Evolutionary conservation across 37 sponge, comb jelly and placozoan genomes (phyloP).

Genomic region (Eunapius fragilis): DNA sequence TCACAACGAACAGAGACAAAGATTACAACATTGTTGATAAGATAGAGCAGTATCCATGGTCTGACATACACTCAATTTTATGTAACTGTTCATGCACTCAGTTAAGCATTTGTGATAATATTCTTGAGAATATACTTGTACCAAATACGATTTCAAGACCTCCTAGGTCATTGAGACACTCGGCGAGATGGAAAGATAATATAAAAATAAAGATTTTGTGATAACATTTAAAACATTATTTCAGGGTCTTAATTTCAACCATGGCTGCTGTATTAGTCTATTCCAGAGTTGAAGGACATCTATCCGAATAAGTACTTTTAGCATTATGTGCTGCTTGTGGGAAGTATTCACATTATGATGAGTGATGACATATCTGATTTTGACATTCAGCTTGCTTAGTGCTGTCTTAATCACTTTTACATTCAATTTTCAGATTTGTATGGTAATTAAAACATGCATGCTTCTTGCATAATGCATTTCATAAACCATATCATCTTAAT

Average conservation of each 20-base stretch:
- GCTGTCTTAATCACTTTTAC: not conserved
- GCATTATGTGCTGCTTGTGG: slow-evolving; percentile 2
- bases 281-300: slow-evolving; percentile 2
- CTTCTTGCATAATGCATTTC: not conserved
- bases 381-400: not conserved
- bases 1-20: not conserved
- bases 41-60: too few relatives aligned
- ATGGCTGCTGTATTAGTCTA: slow-evolving; percentile 2
- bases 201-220: not conserved
- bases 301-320: slow-evolving; percentile 2
- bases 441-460: not conserved
- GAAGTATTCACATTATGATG: not conserved
- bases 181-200: not conserved
- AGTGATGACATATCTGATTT: not conserved
- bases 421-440: slow-evolving; percentile 5
- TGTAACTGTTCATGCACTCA: too few relatives aligned
- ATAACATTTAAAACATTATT: not conserved
- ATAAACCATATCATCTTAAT: not conserved
- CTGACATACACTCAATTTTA: too few relatives aligned
- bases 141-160: too few relatives aligned
- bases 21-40: too few relatives aligned
- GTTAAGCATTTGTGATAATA: too few relatives aligned
- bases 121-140: too few relatives aligned
- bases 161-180: too few relatives aligned
- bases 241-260: not conserved